Evolutionary conservation across 1,140 invertebrate species (phyloP), one percentile per base, ranked within the genome.

Genomic region (Drosophila sucinea): DNA sequence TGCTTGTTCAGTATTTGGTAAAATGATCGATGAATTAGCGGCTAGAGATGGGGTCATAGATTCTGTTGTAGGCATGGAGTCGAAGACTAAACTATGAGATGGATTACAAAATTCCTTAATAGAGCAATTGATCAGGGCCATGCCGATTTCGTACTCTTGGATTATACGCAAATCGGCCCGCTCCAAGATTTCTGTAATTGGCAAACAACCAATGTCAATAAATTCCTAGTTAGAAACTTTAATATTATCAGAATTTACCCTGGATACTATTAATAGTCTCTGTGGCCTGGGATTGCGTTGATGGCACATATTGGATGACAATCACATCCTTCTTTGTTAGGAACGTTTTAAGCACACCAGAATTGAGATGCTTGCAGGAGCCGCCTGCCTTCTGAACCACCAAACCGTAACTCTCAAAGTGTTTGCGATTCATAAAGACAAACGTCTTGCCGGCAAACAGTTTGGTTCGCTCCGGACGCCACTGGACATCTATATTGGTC

Each of bases 31-130:
- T 2, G 79, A 83, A 40, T 77, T 55, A 1, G 75, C 70, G 5
- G 55, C 63, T 29, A 76, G 17, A 5, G 74, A 77, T 27, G 73
- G 63, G 0, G 66, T 70, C 66, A 87, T 71, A 0, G 83, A 87
- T 51, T 87, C 84, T 0, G 83, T 89, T 6, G 70, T 51, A 2
- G 84, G 54, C 51, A 89, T n/a, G 0, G 81, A 78, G 10, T 89
- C 73, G 4, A 63, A 90, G 8, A 91, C 66, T 33, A 93, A 92
- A 70, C 92, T 93, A 67, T 93, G 94, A 23, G 84, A 73, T 7
- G 95, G 94, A 92, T 96, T 96, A 79, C 95, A 96, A 75, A 95
- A 94, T 75, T 94, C 94, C 51, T 93, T 92, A 33, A 92, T 93
- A 1, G 94, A 95, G 84, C 94, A 94, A 72, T 94, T 94, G 10